Base-by-base conservation (phyloP, 1,140 invertebrate species). In the Ostrea denselamellosa region DNA sequence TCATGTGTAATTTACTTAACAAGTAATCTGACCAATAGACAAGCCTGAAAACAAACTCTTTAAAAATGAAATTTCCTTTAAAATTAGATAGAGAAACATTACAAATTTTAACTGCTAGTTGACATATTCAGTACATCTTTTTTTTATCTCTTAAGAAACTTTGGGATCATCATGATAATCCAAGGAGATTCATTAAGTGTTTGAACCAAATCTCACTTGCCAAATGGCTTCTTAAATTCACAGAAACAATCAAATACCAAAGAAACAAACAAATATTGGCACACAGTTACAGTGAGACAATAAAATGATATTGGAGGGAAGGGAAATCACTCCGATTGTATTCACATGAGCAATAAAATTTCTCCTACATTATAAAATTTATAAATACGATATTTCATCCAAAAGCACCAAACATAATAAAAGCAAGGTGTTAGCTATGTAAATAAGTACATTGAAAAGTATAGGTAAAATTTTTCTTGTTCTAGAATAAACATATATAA, bases 211-310 rank as follows among this genome's bases (percentile, higher is more conserved):
- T 44, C 34, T 44, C 34, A 44, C 34, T 44, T 44, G 34, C 34
- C 34, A 44, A 44, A 44, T 1, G 34, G 34, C 34, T 44, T 44
- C 34, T 44, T 1, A 44, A 44, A 19, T 62, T 62, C 56, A 62
- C 7, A n/a, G 17, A n/a, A 7, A 62, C 7, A 44, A 19, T 58
- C 17, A 19, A 62, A 62, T 19, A 17, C n/a, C 17, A n/a, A 19
- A n/a, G 56, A 62, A 62, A 62, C 12, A 3, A 62, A 62, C 4
- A n/a, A 2, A 62, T 19, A 62, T 19, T 62, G 56, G 56, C 56
- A 62, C 34, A 62, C 56, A 62, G 56, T 62, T n/a, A 62, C 56
- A 62, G 56, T 62, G 56, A 62, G 56, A 62, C 56, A 62, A 44
- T 44, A 1, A 62, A 62, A 62, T 62, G 56, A 62, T 62, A 62